Evolutionary conservation across 2,888 invertebrate species (phyloP), one percentile per base, ranked within the genome.

Genomic region (Emmelina monodactyla): DNA sequence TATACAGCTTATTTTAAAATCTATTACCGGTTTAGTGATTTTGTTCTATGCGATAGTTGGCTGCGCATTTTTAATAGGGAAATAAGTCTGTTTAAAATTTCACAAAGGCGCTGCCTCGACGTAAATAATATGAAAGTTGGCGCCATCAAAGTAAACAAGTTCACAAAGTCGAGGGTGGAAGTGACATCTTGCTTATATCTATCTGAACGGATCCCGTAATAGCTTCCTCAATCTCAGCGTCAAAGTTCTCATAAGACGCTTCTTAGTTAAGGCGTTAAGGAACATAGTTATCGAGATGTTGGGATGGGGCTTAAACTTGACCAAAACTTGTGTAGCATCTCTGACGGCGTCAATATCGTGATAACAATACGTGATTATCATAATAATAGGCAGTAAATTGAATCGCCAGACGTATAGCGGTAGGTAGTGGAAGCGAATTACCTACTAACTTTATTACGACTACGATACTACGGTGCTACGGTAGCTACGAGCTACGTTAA

Each of bases 171-270:
- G 65, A 60, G 64, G 68, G 68, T 79, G 76, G 69, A 63, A 71
- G 29, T 29, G 29, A 79, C 78, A 73, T 72, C 64, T 68, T 69
- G 71, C 70, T 73, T 76, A 76, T 70, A 78, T 76, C 65, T 72
- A 69, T 73, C 64, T 62, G 70, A 72, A 75, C 66, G 69, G 71
- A 71, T 66, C 68, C 63, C 62, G 67, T 76, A 76, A 78, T 79
- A 72, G 78, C 76, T 76, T 76, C 75, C 71, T 76, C 76, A 76
- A 78, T 76, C 75, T 73, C 68, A 51, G 63, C 73, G 75, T 73
- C 75, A 72, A 78, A 78, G 78, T 78, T 76, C 76, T 78, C 76
- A 72, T 76, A 75, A 75, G 76, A 63, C 71, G 72, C 68, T 73
- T 70, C 73, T 78, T 76, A 78, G 75, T 71, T 76, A 72, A 72